Evolutionary conservation across 2,888 invertebrate genomes (phyloP).

Genomic region (Agrotis exclamationis): DNA sequence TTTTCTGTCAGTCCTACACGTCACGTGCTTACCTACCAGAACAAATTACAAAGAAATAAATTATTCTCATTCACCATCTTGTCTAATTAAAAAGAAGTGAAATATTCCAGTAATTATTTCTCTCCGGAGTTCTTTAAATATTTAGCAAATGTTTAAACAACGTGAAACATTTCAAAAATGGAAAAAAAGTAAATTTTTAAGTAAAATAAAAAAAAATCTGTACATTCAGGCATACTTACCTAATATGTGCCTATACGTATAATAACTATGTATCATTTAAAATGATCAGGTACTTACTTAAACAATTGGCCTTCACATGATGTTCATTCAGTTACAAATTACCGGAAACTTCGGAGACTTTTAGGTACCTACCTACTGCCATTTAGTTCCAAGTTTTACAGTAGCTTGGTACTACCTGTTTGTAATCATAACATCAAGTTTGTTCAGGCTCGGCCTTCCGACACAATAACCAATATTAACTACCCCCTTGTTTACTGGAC

Average conservation of each 20-base stretch:
- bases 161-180: not conserved
- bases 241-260: not conserved
- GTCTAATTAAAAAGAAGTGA: slow-evolving; percentile 2
- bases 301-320: not conserved
- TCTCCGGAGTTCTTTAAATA: not conserved
- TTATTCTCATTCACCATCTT: not conserved
- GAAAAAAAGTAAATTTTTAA: not conserved
- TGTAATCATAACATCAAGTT: slow-evolving; percentile 51
- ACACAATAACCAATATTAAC: slow-evolving; percentile 42
- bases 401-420: not conserved
- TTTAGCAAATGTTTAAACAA: not conserved
- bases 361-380: not conserved
- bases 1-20: slow-evolving; percentile 14
- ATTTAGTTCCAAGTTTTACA: slow-evolving; percentile 23
- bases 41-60: slow-evolving; percentile 32
- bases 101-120: not conserved
- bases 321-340: slow-evolving; percentile 22
- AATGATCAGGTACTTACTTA: slow-evolving; percentile 3
- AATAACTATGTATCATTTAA: not conserved
- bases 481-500: slow-evolving; percentile 26
- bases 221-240: too few species aligned
- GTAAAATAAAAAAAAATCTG: not conserved
- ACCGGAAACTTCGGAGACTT: slow-evolving; percentile 10
- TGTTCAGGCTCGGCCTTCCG: slow-evolving; percentile 34
- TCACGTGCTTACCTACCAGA: slow-evolving; percentile 17